A percentile compares a stretch with the other conserved stretches of the same genome.
These are phyloP conservation scores for Osmoderma eremita DNA, from an alignment of 2,888 invertebrate genomes.

Conservation along the genomic window DNA sequence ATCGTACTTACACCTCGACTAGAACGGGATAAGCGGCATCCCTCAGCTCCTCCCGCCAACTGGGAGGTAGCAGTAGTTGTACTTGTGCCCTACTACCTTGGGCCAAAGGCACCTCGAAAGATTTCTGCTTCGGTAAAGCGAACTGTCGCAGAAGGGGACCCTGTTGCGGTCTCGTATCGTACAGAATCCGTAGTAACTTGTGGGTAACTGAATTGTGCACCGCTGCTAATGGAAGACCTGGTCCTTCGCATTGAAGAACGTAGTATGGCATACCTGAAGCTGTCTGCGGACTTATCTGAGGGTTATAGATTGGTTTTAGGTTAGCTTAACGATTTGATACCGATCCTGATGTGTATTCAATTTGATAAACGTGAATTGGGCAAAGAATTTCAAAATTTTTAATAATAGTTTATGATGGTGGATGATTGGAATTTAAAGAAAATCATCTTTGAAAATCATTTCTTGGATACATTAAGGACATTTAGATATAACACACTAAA, in stretches of 20 bases:
- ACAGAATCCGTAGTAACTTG: constrained; percentile 79
- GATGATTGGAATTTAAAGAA: no score
- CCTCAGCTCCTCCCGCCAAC: constrained; percentile 85
- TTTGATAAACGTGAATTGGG: no score
- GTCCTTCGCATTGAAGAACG: constrained; percentile 91
- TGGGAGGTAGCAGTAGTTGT: constrained; percentile 87
- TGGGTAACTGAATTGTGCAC: constrained; percentile 81
- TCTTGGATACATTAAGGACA: no score
- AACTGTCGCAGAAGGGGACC: constrained; percentile 77
- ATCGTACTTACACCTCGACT: constrained; percentile 79
- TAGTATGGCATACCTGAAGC: constrained; percentile 65
- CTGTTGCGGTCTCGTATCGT: constrained; percentile 78
- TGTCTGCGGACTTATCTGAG: constrained; percentile 59
- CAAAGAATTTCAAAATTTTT: no score
- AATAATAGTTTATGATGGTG: no score
- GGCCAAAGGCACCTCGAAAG: constrained; percentile 85
- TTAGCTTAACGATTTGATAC: neutral
- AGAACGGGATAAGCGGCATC: constrained; percentile 90
- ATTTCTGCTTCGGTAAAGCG: constrained; percentile 84
- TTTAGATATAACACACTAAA: no score
- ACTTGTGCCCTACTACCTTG: constrained; percentile 90
- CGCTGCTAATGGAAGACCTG: constrained; percentile 86
- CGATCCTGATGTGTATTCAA: neutral
- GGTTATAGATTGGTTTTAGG: neutral
- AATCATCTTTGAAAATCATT: no score